Conservation (phyloP, 2,797 vertebrate genomes). For the Dendrocincla tyrannina region DNA sequence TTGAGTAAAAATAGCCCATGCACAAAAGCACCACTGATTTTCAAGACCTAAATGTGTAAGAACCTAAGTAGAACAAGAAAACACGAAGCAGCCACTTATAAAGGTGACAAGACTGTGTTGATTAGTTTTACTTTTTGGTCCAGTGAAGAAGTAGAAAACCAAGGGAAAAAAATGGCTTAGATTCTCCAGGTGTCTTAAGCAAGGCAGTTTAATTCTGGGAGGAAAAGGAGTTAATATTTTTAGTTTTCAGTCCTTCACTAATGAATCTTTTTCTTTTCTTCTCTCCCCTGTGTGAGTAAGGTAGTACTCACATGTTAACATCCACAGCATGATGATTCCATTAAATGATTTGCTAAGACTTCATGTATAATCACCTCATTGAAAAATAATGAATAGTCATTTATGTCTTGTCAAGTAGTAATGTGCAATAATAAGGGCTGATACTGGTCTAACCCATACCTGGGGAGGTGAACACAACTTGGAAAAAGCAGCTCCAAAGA, state of each 20-base stretch:
- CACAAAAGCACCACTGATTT: not conserved
- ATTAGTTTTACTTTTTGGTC: not conserved
- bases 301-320: not conserved
- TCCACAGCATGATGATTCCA: not conserved
- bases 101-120: not conserved
- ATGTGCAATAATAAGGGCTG: not conserved
- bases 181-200: not conserved
- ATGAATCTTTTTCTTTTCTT: not conserved
- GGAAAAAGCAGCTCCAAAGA: not conserved
- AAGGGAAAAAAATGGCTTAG: not conserved
- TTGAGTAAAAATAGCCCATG: not conserved
- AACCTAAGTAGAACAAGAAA: not conserved
- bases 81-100: not conserved
- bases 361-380: not conserved
- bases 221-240: not conserved
- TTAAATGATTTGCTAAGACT: not conserved
- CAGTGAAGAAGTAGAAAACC: not conserved
- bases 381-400: constrained; percentile 32
- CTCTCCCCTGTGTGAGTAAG: not conserved
- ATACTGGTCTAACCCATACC: not conserved
- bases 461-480: not conserved
- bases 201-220: not conserved
- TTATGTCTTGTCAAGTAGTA: not conserved
- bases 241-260: not conserved
- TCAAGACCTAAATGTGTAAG: not conserved